Evolutionary conservation across 1,140 invertebrate species (phyloP).

Genomic region (Pemphigus obesinymphae): DNA sequence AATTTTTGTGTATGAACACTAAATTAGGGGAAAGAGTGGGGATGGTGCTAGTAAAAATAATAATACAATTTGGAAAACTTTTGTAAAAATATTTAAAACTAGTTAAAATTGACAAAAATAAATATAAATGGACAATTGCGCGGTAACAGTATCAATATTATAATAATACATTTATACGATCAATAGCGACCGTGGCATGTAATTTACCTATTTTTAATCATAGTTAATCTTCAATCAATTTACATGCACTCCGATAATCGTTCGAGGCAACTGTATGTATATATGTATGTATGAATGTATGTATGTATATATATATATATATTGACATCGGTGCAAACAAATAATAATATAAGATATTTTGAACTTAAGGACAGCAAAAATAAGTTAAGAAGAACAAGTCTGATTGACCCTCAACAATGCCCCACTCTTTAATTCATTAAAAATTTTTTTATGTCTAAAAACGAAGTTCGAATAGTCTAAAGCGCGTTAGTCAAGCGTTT

Average conservation of each 20-base stretch:
- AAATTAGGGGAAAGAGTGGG: conserved; percentile 24
- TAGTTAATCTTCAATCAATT: too few relatives aligned
- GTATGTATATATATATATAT: neutral
- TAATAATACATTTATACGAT: neutral
- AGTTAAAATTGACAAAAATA: neutral
- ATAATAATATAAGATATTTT: conserved; percentile 12
- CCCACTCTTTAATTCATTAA: conserved; percentile 29
- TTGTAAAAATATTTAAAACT: conserved; percentile 6
- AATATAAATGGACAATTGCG: neutral
- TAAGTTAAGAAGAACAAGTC: conserved; percentile 14
- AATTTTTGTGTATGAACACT: neutral
- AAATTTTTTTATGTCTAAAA: conserved; percentile 11
- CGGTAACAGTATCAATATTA: neutral
- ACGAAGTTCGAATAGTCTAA: conserved; percentile 23
- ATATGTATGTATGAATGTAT: too few relatives aligned
- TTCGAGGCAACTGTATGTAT: too few relatives aligned
- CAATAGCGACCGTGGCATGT: too few relatives aligned
- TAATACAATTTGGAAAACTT: neutral
- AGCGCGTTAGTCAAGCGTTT: conserved; percentile 39
- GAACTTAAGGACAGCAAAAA: conserved; percentile 24
- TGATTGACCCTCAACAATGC: conserved; percentile 14
- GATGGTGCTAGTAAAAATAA: neutral
- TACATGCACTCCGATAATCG: too few relatives aligned
- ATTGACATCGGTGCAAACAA: conserved; percentile 12
- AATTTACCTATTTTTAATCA: too few relatives aligned